phyloP scores from a whole-genome alignment of 2,113 vertebrate species.

The Brienomyrus brachyistius region DNA sequence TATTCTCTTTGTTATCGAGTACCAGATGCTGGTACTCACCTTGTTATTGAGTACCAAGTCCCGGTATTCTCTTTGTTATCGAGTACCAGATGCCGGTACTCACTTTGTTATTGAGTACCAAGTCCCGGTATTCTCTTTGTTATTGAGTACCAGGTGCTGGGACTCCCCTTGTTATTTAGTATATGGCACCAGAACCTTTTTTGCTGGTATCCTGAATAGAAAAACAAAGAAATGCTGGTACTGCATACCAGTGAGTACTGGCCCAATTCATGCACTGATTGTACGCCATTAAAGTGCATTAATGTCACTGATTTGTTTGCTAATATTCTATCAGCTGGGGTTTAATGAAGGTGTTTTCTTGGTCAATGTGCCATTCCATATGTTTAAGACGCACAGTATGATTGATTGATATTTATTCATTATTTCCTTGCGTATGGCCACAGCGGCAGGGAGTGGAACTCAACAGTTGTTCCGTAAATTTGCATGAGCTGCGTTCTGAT shows the following conservation, averaged over 20 bases:
- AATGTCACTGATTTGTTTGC: neutral
- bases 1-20: too few species aligned
- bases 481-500: neutral
- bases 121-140: neutral
- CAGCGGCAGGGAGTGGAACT: neutral
- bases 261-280: neutral
- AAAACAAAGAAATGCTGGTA: neutral
- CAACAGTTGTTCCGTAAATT: neutral
- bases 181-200: too few species aligned
- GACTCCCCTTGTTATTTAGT: neutral
- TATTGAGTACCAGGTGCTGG: neutral
- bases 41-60: too few species aligned
- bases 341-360: neutral
- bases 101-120: neutral
- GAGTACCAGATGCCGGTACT: too few species aligned
- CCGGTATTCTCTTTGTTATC: too few species aligned
- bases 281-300: neutral
- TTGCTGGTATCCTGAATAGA: neutral
- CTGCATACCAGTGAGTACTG: neutral
- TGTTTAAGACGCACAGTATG: neutral
- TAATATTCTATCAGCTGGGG: neutral
- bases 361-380: neutral
- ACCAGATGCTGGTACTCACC: too few species aligned
- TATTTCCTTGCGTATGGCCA: neutral
- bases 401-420: neutral